phyloP scores from a whole-genome alignment of 2,797 vertebrate genomes.

The Pogonophryne albipinna region DNA sequence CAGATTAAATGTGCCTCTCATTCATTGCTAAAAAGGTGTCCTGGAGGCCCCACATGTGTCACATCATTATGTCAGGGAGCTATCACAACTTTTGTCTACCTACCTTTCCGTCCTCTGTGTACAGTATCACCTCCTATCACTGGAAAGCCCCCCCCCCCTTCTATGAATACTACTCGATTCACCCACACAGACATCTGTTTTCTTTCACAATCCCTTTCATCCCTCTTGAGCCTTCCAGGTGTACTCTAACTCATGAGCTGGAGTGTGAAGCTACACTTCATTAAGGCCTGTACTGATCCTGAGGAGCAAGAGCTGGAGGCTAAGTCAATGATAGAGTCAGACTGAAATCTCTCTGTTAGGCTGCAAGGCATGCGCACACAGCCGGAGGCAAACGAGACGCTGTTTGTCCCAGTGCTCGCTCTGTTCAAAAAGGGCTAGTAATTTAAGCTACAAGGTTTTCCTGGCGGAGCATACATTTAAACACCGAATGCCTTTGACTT shows the following conservation, averaged over 20 bases:
- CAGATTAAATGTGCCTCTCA: conserved; percentile 5
- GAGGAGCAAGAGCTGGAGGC: conserved; percentile 57
- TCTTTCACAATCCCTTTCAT: conserved; percentile 37
- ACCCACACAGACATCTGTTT: conserved; percentile 9
- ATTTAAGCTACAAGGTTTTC: conserved; percentile 54
- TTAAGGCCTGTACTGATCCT: conserved; percentile 68
- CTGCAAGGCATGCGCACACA: conserved; percentile 65
- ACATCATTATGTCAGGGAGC: conserved; percentile 31
- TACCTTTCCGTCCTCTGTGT: background rate
- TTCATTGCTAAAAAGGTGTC: conserved; percentile 10
- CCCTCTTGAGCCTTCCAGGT: conserved; percentile 58
- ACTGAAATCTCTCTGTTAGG: conserved; percentile 67
- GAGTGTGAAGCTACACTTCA: conserved; percentile 77
- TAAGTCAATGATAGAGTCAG: conserved; percentile 67
- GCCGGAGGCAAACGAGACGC: conserved; percentile 57
- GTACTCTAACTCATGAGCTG: conserved; percentile 69
- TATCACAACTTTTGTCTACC: conserved; percentile 8
- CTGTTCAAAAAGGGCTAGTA: conserved; percentile 35
- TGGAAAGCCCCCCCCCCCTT: background rate
- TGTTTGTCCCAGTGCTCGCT: conserved; percentile 35
- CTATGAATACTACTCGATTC: conserved; percentile 11
- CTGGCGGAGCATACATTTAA: conserved; percentile 16
- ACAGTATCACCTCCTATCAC: background rate
- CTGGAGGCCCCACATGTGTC: background rate
- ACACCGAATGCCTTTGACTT: conserved; percentile 10